Evolutionary conservation across 2,113 vertebrate species (phyloP).

Genomic region (Coptodon rendalli): DNA sequence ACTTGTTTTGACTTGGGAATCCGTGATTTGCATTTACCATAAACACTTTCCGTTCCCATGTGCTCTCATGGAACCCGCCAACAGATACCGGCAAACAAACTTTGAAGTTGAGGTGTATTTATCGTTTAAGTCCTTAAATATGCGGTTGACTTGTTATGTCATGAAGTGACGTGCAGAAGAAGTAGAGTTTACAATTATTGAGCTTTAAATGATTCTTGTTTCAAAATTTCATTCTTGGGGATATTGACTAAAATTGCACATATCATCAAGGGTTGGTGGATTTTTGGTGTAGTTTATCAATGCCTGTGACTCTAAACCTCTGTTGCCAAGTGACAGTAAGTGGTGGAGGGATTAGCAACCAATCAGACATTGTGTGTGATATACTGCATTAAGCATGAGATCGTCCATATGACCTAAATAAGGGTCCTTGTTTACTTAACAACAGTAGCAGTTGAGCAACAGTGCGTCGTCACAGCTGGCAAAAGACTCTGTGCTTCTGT

Average conservation of each 20-base stretch:
- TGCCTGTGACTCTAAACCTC: not conserved
- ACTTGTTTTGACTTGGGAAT: not conserved
- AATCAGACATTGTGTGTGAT: not conserved
- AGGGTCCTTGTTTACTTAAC: not conserved
- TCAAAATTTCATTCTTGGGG: not conserved
- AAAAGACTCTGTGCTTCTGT: not conserved
- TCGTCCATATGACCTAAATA: not conserved
- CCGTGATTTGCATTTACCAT: not conserved
- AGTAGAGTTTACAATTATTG: not conserved
- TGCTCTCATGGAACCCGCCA: not conserved
- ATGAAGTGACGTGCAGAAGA: not conserved
- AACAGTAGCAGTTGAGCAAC: conserved; percentile 16
- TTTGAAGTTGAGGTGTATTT: not conserved
- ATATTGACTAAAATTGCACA: not conserved
- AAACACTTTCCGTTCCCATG: not conserved
- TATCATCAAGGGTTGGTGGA: not conserved
- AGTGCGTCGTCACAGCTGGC: not conserved
- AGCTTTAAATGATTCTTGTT: not conserved
- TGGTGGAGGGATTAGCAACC: not conserved
- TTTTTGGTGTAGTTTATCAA: not conserved
- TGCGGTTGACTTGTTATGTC: not conserved
- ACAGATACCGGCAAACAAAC: not conserved
- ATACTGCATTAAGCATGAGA: not conserved
- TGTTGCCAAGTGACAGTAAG: not conserved
- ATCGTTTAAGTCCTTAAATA: not conserved